Evolutionary conservation across 2,113 vertebrate genomes (phyloP).

Genomic region (Candoia aspera): DNA sequence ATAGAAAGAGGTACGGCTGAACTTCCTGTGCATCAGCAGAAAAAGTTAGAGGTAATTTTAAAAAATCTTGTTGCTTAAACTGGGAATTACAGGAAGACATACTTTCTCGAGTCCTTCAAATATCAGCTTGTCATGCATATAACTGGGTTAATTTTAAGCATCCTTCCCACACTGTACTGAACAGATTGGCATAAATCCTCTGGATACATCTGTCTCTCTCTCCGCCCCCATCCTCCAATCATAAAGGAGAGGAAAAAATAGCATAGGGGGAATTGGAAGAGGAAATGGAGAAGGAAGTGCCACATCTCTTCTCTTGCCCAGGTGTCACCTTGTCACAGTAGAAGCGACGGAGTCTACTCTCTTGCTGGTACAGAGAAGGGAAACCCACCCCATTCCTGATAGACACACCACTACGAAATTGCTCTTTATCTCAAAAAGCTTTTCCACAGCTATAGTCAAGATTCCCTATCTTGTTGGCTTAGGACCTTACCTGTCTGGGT

Average conservation of each 20-base stretch:
- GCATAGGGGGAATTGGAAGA: not conserved
- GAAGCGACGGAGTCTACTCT: not conserved
- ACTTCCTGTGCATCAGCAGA: not conserved
- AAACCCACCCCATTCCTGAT: not conserved
- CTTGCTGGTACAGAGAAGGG: not conserved
- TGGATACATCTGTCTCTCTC: not conserved
- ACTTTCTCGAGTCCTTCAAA: no score
- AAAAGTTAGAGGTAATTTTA: not conserved
- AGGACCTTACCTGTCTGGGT: not conserved
- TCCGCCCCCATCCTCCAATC: not conserved
- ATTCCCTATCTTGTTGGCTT: not conserved
- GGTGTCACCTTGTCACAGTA: not conserved
- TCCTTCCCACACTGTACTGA: not conserved
- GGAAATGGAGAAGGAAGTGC: not conserved
- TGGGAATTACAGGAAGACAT: not conserved
- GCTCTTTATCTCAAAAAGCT: not conserved
- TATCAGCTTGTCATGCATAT: not conserved
- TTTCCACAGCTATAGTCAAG: not conserved
- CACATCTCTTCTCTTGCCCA: not conserved
- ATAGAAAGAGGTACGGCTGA: not conserved
- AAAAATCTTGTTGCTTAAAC: not conserved
- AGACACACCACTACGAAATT: not conserved
- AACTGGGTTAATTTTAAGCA: not conserved
- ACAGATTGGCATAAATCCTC: not conserved
- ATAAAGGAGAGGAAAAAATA: not conserved